Conservation (phyloP, 2,797 vertebrate species). For the Myotis myotis region DNA sequence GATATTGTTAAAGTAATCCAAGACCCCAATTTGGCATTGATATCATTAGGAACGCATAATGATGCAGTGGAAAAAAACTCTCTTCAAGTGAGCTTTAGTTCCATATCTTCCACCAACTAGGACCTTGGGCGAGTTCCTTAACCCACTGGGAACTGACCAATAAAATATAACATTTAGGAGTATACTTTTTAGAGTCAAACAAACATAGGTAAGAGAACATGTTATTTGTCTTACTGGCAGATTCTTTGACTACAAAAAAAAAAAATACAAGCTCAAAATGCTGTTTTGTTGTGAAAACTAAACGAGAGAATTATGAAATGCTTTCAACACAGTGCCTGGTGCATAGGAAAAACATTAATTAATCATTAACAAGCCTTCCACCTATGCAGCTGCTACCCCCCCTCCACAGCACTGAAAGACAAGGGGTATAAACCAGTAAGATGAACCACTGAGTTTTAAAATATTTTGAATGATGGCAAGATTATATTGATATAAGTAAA, state of each 20-base stretch:
- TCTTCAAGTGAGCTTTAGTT: background rate
- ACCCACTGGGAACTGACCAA: background rate
- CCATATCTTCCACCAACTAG: background rate
- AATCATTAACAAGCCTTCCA: background rate
- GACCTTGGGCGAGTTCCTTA: background rate
- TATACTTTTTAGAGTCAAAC: background rate
- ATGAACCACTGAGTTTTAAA: background rate
- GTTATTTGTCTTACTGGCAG: background rate
- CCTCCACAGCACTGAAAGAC: background rate
- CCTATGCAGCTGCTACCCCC: background rate
- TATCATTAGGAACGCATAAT: background rate
- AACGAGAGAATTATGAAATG: background rate
- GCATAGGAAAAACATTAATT: background rate
- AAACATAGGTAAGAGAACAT: background rate
- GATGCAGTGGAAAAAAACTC: background rate
- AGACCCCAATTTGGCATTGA: background rate
- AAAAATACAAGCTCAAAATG: background rate
- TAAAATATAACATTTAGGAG: background rate
- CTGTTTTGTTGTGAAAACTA: background rate
- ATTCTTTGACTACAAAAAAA: background rate
- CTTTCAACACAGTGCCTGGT: background rate
- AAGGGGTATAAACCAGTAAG: background rate
- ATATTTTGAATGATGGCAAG: slow-evolving; percentile 35
- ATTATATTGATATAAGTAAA: background rate
- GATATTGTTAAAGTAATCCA: background rate